Evolutionary conservation across 2,797 vertebrate species (phyloP).

Genomic region (Paedocypris micromegethes): DNA sequence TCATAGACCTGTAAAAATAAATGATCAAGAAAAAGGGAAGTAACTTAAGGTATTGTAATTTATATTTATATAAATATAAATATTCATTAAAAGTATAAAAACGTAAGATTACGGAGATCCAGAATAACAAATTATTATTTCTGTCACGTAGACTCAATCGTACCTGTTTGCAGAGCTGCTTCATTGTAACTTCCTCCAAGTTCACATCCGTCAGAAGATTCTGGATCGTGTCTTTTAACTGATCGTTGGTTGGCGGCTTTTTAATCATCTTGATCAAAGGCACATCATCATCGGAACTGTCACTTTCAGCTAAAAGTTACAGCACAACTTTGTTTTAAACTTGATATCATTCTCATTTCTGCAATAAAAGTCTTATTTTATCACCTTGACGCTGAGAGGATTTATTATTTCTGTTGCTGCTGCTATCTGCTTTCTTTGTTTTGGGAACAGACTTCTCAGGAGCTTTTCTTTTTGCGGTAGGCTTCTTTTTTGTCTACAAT

Average conservation of each 20-base stretch:
- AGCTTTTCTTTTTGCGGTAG: conserved; percentile 57
- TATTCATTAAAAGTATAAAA: too few species aligned
- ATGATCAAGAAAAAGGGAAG: background rate
- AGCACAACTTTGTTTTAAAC: background rate
- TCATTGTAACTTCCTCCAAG: conserved; percentile 95
- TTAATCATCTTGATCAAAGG: conserved; percentile 90
- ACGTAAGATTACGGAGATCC: too few species aligned
- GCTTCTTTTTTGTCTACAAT: conserved; percentile 77
- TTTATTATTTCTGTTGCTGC: conserved; percentile 78
- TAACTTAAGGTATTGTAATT: too few species aligned
- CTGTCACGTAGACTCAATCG: background rate
- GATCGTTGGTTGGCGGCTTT: conserved; percentile 82
- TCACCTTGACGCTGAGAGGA: conserved; percentile 77
- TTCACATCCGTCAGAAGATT: conserved; percentile 81
- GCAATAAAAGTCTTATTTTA: background rate
- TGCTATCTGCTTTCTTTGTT: conserved; percentile 94
- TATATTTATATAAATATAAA: too few species aligned
- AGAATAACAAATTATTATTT: too few species aligned
- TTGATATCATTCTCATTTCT: background rate
- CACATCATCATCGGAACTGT: conserved; percentile 88
- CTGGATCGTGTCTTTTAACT: conserved; percentile 82
- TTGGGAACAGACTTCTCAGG: conserved; percentile 66
- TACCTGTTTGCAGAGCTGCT: conserved; percentile 91
- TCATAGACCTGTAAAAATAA: conserved; percentile 80
- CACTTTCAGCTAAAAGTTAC: conserved; percentile 55